Conservation (phyloP, 2,113 vertebrate genomes). For the Excalfactoria chinensis region DNA sequence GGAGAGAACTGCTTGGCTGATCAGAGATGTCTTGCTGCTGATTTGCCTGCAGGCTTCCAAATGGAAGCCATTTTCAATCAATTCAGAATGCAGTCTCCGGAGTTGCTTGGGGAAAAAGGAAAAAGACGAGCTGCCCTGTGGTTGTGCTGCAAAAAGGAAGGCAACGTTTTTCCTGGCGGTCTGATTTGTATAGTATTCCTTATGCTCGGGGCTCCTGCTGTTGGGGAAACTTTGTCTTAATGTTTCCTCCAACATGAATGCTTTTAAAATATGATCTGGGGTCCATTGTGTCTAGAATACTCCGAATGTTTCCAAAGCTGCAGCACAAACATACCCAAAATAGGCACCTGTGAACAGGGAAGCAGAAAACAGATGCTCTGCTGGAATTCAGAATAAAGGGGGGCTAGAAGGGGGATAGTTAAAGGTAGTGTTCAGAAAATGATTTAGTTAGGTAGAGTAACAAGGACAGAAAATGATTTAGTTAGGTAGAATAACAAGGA, state of each 20-base stretch:
- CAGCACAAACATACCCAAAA: background rate
- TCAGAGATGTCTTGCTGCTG: slow-evolving; percentile 19
- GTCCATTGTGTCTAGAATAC: background rate
- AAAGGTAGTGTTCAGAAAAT: too few species aligned
- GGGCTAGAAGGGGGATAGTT: too few species aligned
- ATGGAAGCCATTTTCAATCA: background rate
- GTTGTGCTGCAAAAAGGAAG: background rate
- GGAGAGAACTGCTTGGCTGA: background rate
- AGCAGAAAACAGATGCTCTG: too few species aligned
- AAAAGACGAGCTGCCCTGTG: background rate
- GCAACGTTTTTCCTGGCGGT: background rate
- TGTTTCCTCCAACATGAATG: background rate
- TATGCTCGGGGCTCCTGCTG: background rate
- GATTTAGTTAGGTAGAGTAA: too few species aligned
- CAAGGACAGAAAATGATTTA: too few species aligned
- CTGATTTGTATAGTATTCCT: background rate
- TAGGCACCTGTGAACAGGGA: too few species aligned
- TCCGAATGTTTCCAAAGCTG: background rate
- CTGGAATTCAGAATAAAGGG: too few species aligned
- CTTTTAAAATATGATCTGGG: background rate
- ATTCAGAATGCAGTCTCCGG: background rate
- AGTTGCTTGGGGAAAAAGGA: background rate
- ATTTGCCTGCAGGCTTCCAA: slow-evolving; percentile 29
- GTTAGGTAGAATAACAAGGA: too few species aligned
- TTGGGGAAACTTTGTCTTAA: background rate